Conservation (phyloP, 2,113 vertebrate genomes). For the Puma concolor region DNA sequence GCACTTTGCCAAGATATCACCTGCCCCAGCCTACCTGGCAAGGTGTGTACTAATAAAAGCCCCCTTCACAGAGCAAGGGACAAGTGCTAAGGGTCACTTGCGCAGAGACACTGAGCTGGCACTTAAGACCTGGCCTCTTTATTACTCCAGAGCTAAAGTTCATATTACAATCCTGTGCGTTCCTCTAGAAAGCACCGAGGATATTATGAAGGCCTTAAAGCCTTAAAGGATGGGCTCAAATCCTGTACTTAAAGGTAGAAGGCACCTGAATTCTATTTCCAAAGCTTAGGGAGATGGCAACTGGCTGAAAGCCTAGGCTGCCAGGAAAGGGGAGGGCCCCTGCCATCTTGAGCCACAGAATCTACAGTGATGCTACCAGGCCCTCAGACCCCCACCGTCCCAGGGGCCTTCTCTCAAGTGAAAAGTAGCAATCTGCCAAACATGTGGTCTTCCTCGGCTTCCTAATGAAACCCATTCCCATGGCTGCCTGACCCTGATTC, state of each 20-base stretch:
- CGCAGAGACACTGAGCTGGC: neutral
- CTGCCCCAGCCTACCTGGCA: neutral
- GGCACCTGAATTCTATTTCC: neutral
- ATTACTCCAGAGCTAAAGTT: too few relatives aligned
- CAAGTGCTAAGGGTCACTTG: neutral
- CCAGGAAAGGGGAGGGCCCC: neutral
- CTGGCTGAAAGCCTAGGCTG: neutral
- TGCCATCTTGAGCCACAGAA: neutral
- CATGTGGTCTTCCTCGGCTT: neutral
- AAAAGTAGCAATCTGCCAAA: neutral
- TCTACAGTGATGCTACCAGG: neutral
- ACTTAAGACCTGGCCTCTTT: neutral
- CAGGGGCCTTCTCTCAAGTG: neutral
- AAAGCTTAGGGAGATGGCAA: neutral
- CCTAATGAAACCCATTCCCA: accelerated
- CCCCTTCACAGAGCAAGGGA: neutral
- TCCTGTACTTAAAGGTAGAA: neutral
- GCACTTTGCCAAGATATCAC: neutral
- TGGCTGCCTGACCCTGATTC: neutral
- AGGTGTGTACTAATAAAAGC: neutral
- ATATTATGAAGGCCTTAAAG: neutral
- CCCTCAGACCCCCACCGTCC: neutral
- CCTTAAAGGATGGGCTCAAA: neutral
- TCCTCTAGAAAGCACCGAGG: neutral
- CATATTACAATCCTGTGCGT: accelerated